Evolutionary conservation across 1,140 invertebrate genomes (phyloP).

Genomic region (Prorops nasuta): DNA sequence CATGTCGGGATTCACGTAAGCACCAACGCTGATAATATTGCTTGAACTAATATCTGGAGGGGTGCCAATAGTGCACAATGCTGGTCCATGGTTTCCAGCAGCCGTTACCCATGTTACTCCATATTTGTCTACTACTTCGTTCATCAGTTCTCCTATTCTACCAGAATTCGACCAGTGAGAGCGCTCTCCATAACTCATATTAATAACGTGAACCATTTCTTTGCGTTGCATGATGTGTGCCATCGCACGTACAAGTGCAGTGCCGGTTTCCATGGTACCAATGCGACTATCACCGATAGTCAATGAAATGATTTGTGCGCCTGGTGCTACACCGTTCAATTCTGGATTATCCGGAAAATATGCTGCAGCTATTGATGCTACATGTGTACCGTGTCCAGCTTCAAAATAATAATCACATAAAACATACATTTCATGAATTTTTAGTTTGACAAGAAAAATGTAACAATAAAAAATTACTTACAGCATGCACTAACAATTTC

Average conservation of each 20-base stretch:
- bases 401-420: constrained; percentile 26
- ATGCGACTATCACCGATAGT: constrained; percentile 89
- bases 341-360: constrained; percentile 89
- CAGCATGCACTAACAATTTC: constrained; percentile 93
- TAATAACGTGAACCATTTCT: constrained; percentile 81
- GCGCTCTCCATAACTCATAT: constrained; percentile 98
- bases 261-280: constrained; percentile 94
- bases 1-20: constrained; percentile 97
- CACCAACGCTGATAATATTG: constrained; percentile 88
- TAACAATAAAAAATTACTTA: constrained; percentile 60
- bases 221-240: constrained; percentile 75
- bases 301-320: constrained; percentile 92
- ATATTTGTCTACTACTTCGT: constrained; percentile 89
- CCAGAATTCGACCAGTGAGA: constrained; percentile 88
- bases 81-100: constrained; percentile 93
- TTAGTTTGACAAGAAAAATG: constrained; percentile 1
- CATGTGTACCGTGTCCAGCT: constrained; percentile 96
- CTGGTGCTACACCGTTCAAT: constrained; percentile 92
- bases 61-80: constrained; percentile 85
- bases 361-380: constrained; percentile 91
- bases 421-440: background rate
- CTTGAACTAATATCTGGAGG: constrained; percentile 85
- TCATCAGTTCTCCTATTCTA: constrained; percentile 80
- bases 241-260: constrained; percentile 87
- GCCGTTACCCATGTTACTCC: constrained; percentile 89